A percentile compares a stretch with the other conserved stretches of the same genome.
Conservation (phyloP, 2,888 invertebrate genomes). For the Tachina grossa region DNA sequence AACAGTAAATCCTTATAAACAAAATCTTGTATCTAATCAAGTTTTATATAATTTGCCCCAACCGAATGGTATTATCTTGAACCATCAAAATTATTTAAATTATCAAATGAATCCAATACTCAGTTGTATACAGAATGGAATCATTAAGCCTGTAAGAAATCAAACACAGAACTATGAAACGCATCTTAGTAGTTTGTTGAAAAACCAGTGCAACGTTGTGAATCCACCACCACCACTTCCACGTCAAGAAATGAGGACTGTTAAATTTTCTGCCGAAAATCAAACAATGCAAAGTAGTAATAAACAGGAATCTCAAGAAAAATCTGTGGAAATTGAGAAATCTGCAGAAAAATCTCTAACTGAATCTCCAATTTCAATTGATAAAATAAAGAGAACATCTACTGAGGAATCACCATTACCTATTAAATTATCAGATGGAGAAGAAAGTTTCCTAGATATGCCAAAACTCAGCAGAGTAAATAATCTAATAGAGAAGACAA, state of each 20-base stretch:
- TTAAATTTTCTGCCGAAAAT: conserved; percentile 13
- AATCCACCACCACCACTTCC: conserved; percentile 16
- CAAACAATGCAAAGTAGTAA: neutral
- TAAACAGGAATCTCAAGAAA: neutral
- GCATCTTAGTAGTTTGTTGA: conserved; percentile 30
- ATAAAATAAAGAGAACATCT: neutral
- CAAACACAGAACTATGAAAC: neutral
- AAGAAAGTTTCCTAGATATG: conserved; percentile 1
- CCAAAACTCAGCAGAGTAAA: neutral
- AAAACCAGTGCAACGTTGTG: neutral
- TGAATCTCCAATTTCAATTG: neutral
- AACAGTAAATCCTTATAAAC: neutral
- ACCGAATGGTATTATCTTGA: conserved; percentile 32
- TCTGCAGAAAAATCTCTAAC: neutral
- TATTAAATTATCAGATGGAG: conserved; percentile 24
- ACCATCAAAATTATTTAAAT: neutral
- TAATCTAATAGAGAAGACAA: neutral
- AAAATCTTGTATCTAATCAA: neutral
- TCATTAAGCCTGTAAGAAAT: neutral
- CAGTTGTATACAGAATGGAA: neutral
- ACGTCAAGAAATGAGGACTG: conserved; percentile 6
- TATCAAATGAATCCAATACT: neutral
- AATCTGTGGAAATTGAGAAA: neutral
- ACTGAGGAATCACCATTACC: neutral
- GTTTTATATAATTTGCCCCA: conserved; percentile 51